Evolutionary conservation across 2,888 invertebrate genomes (phyloP).

Genomic region (Tipula unca): DNA sequence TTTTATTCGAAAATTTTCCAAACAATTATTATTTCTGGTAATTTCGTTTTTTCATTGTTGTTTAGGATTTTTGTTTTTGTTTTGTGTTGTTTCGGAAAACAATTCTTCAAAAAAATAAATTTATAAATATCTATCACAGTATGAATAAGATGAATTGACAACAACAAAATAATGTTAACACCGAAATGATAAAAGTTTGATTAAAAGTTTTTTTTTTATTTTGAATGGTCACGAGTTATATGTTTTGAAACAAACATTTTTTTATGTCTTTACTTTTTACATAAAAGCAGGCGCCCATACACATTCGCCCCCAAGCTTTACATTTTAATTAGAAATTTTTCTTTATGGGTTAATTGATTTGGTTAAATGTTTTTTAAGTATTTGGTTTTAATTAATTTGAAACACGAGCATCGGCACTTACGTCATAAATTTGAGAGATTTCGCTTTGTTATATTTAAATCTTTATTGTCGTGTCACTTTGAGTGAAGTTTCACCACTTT

Average conservation of each 20-base stretch:
- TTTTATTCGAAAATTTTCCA: background rate
- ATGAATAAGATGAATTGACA: background rate
- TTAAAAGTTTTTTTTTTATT: background rate
- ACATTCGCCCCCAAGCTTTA: background rate
- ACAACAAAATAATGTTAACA: background rate
- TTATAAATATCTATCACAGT: background rate
- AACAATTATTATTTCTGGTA: background rate
- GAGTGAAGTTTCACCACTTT: too few relatives aligned
- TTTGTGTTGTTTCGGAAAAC: background rate
- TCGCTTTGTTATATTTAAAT: too few relatives aligned
- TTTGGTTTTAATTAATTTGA: background rate
- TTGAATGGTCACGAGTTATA: background rate
- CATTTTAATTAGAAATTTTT: background rate
- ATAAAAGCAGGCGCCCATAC: background rate
- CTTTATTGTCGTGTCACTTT: too few relatives aligned
- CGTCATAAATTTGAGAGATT: too few relatives aligned
- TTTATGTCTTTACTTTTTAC: background rate
- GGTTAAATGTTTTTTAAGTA: background rate
- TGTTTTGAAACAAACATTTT: background rate
- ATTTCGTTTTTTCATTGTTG: background rate
- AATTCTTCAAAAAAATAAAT: background rate
- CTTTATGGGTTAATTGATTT: background rate
- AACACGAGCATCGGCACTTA: background rate
- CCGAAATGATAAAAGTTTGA: background rate
- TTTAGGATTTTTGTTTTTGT: background rate